phyloP scores from a whole-genome alignment of 2,888 invertebrate species.

The Napeogenes inachia region DNA sequence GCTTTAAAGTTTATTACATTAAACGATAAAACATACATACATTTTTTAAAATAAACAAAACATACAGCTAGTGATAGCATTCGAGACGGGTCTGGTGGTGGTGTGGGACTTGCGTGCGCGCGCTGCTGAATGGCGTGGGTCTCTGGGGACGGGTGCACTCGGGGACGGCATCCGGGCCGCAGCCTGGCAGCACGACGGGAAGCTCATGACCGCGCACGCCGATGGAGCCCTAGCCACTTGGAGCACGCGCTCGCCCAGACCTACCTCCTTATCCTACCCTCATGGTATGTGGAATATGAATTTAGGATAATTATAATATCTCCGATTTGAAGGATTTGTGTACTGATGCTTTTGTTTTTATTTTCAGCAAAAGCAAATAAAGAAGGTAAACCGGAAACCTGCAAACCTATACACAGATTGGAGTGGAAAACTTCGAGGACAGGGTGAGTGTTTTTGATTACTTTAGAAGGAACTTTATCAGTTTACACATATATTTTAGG shows the following conservation, averaged over 20 bases:
- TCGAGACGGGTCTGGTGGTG: constrained; percentile 95
- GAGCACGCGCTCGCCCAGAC: constrained; percentile 88
- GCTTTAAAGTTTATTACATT: background rate
- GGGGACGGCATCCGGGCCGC: constrained; percentile 89
- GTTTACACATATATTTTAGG: too few species aligned
- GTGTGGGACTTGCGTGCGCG: constrained; percentile 96
- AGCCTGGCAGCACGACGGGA: constrained; percentile 98
- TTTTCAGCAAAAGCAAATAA: constrained; percentile 91
- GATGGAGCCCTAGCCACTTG: constrained; percentile 98
- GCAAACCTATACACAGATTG: constrained; percentile 96
- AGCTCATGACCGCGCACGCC: constrained; percentile 96
- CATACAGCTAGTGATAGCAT: constrained; percentile 93
- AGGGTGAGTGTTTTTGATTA: constrained; percentile 77
- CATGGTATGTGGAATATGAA: constrained; percentile 82
- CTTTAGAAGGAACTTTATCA: too few species aligned
- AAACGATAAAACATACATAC: too few species aligned
- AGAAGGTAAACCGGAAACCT: constrained; percentile 94
- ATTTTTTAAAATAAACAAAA: background rate
- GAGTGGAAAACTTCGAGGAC: constrained; percentile 94
- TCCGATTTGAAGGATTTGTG: background rate
- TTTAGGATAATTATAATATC: too few species aligned
- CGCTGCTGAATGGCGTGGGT: constrained; percentile 90
- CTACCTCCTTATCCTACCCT: constrained; percentile 89
- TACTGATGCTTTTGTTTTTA: constrained; percentile 9
- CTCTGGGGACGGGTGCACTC: constrained; percentile 86